Percentiles rank a stretch among this genome's conserved stretches.
Conservation (phyloP, 2,113 vertebrate species). For the Pangasianodon hypophthalmus region DNA sequence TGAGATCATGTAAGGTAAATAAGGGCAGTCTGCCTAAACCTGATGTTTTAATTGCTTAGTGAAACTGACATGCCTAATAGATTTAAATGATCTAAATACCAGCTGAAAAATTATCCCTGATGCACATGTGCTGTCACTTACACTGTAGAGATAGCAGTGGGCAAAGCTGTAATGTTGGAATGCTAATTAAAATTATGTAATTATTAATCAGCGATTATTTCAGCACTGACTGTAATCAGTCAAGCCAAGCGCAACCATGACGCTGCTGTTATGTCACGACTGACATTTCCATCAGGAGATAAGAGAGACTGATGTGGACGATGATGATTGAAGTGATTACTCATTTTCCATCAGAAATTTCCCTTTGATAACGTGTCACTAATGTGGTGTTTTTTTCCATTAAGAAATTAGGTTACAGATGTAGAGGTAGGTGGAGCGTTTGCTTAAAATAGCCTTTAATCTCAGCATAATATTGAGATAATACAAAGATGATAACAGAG, state of each 20-base stretch:
- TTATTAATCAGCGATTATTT: background rate
- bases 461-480: background rate
- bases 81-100: background rate
- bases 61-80: background rate
- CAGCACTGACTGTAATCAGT: background rate
- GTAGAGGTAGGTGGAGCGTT: background rate
- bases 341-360: background rate
- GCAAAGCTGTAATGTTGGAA: background rate
- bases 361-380: background rate
- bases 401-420: background rate
- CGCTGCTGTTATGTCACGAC: background rate
- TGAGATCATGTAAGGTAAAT: background rate
- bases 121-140: background rate
- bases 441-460: background rate
- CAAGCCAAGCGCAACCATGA: background rate
- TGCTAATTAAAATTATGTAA: background rate
- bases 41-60: background rate
- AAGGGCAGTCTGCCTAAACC: background rate
- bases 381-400: background rate
- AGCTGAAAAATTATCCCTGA: background rate
- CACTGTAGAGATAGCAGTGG: background rate
- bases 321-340: background rate
- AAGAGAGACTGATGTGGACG: background rate
- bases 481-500: background rate
- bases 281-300: background rate